Percentiles rank a stretch among this genome's conserved stretches.
Conservation (phyloP, 2,888 invertebrate genomes). For the Ectemnius cavifrons region DNA sequence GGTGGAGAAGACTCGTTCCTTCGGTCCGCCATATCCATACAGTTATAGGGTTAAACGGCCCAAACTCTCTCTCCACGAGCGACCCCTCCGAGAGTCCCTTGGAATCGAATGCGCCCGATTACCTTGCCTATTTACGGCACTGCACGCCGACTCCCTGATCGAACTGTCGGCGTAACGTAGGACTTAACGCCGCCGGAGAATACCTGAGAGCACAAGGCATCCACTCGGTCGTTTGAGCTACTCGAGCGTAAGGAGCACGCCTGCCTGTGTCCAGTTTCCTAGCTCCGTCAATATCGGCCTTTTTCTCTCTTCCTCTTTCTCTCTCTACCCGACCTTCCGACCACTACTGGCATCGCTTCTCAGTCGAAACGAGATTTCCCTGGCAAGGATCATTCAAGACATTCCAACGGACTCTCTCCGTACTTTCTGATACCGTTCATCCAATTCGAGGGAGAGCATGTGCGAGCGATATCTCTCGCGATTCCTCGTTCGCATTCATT, state of each 20-base stretch:
- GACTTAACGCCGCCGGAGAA: conserved; percentile 47
- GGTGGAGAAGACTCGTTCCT: conserved; percentile 49
- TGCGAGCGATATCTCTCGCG: too few relatives aligned
- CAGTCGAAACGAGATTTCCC: too few relatives aligned
- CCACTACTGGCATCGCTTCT: too few relatives aligned
- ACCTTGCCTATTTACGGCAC: conserved; percentile 54
- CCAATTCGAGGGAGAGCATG: too few relatives aligned
- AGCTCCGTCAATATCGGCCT: too few relatives aligned
- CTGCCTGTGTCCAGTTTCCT: conserved; percentile 14
- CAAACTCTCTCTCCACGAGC: conserved; percentile 43
- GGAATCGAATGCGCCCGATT: conserved; percentile 59
- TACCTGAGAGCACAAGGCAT: conserved; percentile 41
- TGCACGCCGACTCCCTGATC: conserved; percentile 42
- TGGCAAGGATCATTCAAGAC: too few relatives aligned
- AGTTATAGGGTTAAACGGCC: conserved; percentile 59
- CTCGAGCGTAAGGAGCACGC: conserved; percentile 28
- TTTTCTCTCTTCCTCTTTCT: too few relatives aligned
- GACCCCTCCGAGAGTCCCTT: conserved; percentile 33
- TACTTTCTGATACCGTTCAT: too few relatives aligned
- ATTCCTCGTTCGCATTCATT: too few relatives aligned
- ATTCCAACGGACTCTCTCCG: too few relatives aligned
- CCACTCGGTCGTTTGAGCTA: conserved; percentile 40
- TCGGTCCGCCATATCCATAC: conserved; percentile 48
- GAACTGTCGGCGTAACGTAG: conserved; percentile 44
- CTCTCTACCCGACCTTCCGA: too few relatives aligned